phyloP scores from a whole-genome alignment of 2,797 vertebrate genomes.

The Petrocephalus sullivani region DNA sequence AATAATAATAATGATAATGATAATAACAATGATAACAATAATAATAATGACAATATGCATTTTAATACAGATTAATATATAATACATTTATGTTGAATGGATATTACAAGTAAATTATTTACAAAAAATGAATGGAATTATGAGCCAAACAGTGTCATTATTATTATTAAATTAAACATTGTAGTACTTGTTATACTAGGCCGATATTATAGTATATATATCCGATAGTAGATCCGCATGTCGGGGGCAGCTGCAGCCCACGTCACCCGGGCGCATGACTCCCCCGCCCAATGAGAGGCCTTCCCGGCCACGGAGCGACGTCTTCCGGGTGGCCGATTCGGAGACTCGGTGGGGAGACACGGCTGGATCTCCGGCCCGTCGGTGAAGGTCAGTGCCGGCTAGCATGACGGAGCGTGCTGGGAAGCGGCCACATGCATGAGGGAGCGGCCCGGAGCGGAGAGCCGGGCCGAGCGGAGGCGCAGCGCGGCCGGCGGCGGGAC shows the following conservation, averaged over 20 bases:
- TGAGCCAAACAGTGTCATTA: neutral
- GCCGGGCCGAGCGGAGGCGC: neutral
- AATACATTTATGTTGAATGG: neutral
- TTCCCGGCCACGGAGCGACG: slow-evolving; percentile 1
- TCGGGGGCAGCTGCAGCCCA: neutral
- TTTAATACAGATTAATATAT: neutral
- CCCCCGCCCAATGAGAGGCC: slow-evolving; percentile 19
- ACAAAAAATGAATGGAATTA: neutral
- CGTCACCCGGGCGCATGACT: slow-evolving; percentile 20
- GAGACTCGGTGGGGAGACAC: slow-evolving; percentile 16
- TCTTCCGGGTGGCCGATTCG: slow-evolving; percentile 35
- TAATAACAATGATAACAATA: neutral
- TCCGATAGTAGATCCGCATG: neutral
- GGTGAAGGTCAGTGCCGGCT: slow-evolving; percentile 40
- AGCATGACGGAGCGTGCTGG: neutral
- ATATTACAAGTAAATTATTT: neutral
- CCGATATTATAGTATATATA: neutral
- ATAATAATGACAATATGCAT: neutral
- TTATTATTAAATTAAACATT: neutral
- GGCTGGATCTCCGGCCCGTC: slow-evolving; percentile 27
- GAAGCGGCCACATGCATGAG: neutral
- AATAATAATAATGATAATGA: neutral
- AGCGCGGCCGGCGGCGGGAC: neutral
- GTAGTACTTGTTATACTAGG: neutral
- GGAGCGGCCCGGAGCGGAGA: neutral